Base-by-base conservation (phyloP, 37 sponge, comb jelly and placozoan genomes). In the Chondrosia reniformis region DNA sequence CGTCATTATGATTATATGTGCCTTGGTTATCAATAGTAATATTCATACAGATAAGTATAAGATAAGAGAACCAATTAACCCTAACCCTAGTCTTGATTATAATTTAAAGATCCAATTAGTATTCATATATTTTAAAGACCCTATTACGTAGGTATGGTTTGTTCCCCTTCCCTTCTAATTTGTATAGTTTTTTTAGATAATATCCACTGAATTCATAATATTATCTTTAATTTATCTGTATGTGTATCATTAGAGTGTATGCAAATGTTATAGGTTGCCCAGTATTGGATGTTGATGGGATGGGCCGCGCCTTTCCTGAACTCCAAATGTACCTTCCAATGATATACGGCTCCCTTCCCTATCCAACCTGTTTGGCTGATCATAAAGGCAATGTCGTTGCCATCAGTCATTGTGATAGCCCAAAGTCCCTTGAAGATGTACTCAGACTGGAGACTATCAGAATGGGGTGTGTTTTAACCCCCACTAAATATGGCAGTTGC, bases 391-490 rank as follows among this genome's bases (percentile, higher is more conserved):
- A 86, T 46, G 63, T 72, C 15, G 59, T 77, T 6, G 76, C 83
- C 9, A 46, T 80, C 43, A 81, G 79, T 13, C 63, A 83, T 27
- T 39, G 67, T 43, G 74, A 0, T 12, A 24, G 81, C 4, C 7
- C 87, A 22, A 81, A 81, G 44, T 34, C 79, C 19, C 76, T 89
- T 9, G 94, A 93, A 55, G 45, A 89, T 17, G 82, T 86, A 61
- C 77, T 93, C 49, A 83, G 94, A 73, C 21, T 39, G 32, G 80
- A 86, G 42, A 61, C 71, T 36, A 72, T 86, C 12, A 44, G 79
- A 24, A 89, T 93, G 90, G 94, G 94, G 94, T 93, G 44, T 66
- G 89, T n/a, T n/a, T n/a, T n/a, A n/a, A n/a, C n/a, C n/a, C n/a
- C n/a, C n/a, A n/a, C n/a, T n/a, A n/a, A n/a, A n/a, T n/a, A n/a